Evolutionary conservation across 1,140 invertebrate species (phyloP), one percentile per base, ranked within the genome.

Genomic region (Propsilocerus akamusi): DNA sequence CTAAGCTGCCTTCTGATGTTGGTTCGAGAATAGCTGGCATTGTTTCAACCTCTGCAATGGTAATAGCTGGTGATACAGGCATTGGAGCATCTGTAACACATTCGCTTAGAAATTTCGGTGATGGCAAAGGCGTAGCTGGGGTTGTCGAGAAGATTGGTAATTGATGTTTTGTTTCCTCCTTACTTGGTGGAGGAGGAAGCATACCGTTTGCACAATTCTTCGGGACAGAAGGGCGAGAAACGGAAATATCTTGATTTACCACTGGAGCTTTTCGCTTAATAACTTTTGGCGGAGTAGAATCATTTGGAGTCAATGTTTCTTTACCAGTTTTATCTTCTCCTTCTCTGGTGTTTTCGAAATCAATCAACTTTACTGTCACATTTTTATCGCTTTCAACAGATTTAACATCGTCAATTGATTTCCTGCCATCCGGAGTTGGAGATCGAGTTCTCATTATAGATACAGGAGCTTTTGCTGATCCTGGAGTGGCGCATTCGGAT

Each of bases 181-280:
- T 46, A n/a, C 5, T 41, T 5, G 67, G 65, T 23, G 68, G 68
- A 1, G 68, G 68, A 2, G 67, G 70, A 46, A 70, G 58, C 28
- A 60, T 63, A 10, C 66, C 68, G 50, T 63, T 48, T 64, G 64
- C 17, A 67, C 63, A n/a, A n/a, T n/a, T n/a, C 47, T 68, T 67
- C 4, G 60, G 57, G 26, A 61, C 63, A 4, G 64, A 60, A 4
- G 68, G 68, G 50, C 68, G 59, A 11, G 65, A 61, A 0, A 69
- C 59, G 1, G 62, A 57, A 46, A 65, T 61, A 26, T 62, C 53
- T 22, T 53, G 48, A 11, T 53, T 51, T 12, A 62, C 55, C 10
- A 55, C 54, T 7, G 65, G 60, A 5, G 67, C 55, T 53, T 70
- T 71, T 34, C 65, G 60, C 54, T 71, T 72, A 49, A 70, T 64